phyloP scores from a whole-genome alignment of 2,113 vertebrate genomes.

The Brienomyrus brachyistius region DNA sequence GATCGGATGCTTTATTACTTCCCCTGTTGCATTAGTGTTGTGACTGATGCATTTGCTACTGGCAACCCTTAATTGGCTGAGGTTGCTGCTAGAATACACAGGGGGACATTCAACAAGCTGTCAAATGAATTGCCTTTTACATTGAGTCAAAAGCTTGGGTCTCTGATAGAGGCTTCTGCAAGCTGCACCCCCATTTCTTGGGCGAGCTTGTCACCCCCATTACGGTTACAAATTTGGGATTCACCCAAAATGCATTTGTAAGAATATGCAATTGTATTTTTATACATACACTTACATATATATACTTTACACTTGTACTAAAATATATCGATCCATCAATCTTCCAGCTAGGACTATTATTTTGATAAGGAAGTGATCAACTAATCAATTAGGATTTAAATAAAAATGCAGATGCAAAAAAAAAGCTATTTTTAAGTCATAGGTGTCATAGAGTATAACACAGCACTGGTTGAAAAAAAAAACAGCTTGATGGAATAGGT shows the following conservation, averaged over 20 bases:
- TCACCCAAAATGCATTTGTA: neutral
- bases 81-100: neutral
- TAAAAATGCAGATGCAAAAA: neutral
- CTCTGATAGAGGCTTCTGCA: neutral
- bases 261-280: neutral
- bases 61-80: neutral
- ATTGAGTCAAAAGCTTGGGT: neutral
- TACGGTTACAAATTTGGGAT: neutral
- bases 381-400: neutral
- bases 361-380: neutral
- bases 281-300: neutral
- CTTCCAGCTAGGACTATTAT: neutral
- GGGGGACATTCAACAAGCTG: neutral
- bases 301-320: neutral
- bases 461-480: neutral
- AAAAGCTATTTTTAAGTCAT: too few species aligned
- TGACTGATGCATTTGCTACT: neutral
- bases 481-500: neutral
- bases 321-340: neutral
- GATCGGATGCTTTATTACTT: neutral
- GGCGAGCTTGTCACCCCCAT: neutral
- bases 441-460: neutral
- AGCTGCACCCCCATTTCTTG: neutral
- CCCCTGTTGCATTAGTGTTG: neutral
- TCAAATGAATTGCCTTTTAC: neutral